These are phyloP conservation scores for Epizoanthus rinbou DNA, from an alignment of 92 coral and sea anemone species.

Conservation along the genomic window DNA sequence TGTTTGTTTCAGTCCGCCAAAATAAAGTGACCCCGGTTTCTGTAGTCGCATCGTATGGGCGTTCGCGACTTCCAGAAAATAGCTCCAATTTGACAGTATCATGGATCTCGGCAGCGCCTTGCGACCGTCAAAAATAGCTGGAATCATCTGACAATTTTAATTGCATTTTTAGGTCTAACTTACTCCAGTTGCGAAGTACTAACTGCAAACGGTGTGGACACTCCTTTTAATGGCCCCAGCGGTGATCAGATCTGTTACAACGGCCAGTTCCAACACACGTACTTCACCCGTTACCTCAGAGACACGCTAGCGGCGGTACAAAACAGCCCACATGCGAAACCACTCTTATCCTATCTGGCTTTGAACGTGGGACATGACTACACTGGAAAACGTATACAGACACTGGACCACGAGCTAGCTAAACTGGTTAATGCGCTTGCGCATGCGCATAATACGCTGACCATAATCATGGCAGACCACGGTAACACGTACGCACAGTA, in stretches of 20 bases:
- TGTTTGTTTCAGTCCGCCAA: too few relatives aligned
- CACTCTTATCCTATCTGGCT: slow-evolving; percentile 69
- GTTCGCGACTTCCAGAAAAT: too few relatives aligned
- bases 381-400: slow-evolving; percentile 70
- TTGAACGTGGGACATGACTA: slow-evolving; percentile 84
- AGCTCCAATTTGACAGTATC: too few relatives aligned
- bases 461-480: slow-evolving; percentile 84
- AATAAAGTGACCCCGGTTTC: too few relatives aligned
- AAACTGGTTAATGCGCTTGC: slow-evolving; percentile 58
- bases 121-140: neutral
- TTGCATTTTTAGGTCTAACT: slow-evolving; percentile 69
- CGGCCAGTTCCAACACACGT: slow-evolving; percentile 85
- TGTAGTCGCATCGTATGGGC: too few relatives aligned
- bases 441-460: slow-evolving; percentile 64
- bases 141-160: neutral
- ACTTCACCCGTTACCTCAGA: slow-evolving; percentile 62
- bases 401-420: slow-evolving; percentile 67
- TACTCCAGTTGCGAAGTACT: slow-evolving; percentile 86
- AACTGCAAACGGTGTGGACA: slow-evolving; percentile 35
- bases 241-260: slow-evolving; percentile 86
- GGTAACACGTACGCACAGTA: slow-evolving; percentile 86
- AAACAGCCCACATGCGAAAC: slow-evolving; percentile 49
- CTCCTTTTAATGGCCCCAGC: slow-evolving; percentile 71
- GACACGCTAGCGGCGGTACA: slow-evolving; percentile 61
- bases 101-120: neutral